Conservation (phyloP, 1,140 invertebrate species). For the Tetraneura akinire region DNA sequence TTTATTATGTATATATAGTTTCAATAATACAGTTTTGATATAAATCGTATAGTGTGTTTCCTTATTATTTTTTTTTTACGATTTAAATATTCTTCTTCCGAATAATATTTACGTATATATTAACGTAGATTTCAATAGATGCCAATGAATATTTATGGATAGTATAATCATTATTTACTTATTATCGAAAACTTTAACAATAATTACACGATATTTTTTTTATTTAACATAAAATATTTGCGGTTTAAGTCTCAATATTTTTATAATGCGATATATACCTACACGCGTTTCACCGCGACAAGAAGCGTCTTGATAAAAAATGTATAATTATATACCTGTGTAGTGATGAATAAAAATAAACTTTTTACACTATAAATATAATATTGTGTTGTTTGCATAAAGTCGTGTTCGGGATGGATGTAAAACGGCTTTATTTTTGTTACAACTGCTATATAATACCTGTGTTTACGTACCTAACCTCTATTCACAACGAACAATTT, state of each 20-base stretch:
- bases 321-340: too few species aligned
- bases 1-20: too few species aligned
- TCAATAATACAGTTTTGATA: not conserved
- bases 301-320: not conserved
- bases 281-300: not conserved
- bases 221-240: conserved; percentile 13
- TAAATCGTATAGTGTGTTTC: conserved; percentile 3
- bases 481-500: too few species aligned
- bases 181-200: too few species aligned
- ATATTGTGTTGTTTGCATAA: not conserved
- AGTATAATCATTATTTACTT: too few species aligned
- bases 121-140: too few species aligned
- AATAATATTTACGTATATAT: too few species aligned
- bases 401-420: not conserved
- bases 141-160: too few species aligned
- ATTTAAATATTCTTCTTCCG: too few species aligned
- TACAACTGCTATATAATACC: not conserved
- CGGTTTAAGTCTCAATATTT: not conserved
- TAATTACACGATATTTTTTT: too few species aligned
- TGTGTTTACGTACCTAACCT: not conserved
- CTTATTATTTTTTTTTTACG: too few species aligned
- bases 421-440: not conserved
- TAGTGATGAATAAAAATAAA: not conserved
- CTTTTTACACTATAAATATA: not conserved
- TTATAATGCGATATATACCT: not conserved